Evolutionary conservation across 2,888 invertebrate species (phyloP).

Genomic region (Tinea semifulvella): DNA sequence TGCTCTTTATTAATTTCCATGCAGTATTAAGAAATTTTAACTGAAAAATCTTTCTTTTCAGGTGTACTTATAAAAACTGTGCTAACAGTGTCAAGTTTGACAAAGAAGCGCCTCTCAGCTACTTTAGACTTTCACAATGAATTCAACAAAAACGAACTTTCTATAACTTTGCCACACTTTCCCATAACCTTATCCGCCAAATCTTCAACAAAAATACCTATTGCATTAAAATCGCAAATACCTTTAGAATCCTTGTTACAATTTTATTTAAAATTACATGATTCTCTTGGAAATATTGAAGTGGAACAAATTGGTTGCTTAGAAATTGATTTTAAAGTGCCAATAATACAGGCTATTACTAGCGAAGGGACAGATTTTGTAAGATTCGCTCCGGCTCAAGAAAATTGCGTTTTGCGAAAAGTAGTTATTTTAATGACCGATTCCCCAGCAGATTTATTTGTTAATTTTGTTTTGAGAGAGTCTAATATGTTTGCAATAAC

Average conservation of each 20-base stretch:
- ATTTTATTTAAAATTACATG: slow-evolving; percentile 39
- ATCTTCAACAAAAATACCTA: slow-evolving; percentile 39
- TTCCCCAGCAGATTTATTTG: slow-evolving; percentile 42
- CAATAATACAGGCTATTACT: slow-evolving; percentile 46
- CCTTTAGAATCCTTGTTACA: slow-evolving; percentile 29
- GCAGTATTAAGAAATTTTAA: too few relatives aligned
- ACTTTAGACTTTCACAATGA: slow-evolving; percentile 39
- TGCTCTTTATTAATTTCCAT: too few relatives aligned
- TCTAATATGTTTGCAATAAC: slow-evolving; percentile 41
- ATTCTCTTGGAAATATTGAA: slow-evolving; percentile 40
- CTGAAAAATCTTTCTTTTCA: slow-evolving; percentile 27
- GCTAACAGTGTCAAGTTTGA: slow-evolving; percentile 37
- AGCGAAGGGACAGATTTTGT: slow-evolving; percentile 43
- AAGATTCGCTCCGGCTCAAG: slow-evolving; percentile 37
- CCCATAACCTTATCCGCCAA: slow-evolving; percentile 45
- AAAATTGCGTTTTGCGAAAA: slow-evolving; percentile 31
- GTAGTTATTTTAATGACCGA: slow-evolving; percentile 49
- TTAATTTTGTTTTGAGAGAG: slow-evolving; percentile 30
- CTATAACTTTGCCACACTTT: slow-evolving; percentile 43
- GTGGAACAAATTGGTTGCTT: slow-evolving; percentile 35
- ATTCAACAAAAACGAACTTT: slow-evolving; percentile 31
- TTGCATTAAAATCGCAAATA: slow-evolving; percentile 40
- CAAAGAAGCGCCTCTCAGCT: slow-evolving; percentile 50
- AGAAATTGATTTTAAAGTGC: slow-evolving; percentile 41
- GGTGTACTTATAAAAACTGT: slow-evolving; percentile 36